phyloP scores from a whole-genome alignment of 1,140 invertebrate species.

The Tenebrio molitor region DNA sequence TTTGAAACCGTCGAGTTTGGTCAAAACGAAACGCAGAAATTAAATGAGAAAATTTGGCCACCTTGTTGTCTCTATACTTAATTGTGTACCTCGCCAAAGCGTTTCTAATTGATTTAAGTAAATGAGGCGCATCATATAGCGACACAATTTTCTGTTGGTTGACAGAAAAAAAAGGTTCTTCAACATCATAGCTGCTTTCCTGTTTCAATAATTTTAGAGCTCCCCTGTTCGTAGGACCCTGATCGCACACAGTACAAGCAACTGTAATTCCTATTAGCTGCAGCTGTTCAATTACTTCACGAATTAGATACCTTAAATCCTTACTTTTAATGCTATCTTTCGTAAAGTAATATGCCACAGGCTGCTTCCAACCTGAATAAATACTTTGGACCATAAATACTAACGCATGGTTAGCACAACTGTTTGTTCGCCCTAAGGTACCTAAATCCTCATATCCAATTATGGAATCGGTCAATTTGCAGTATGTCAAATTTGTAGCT shows the following conservation, averaged over 20 bases:
- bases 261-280: background rate
- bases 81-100: too few relatives aligned
- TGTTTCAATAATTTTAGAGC: background rate
- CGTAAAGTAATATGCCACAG: slow-evolving; percentile 56
- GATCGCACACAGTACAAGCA: slow-evolving; percentile 7
- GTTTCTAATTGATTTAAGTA: too few relatives aligned
- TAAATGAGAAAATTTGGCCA: too few relatives aligned
- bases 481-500: slow-evolving; percentile 57
- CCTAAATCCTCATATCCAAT: slow-evolving; percentile 58
- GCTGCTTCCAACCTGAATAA: slow-evolving; percentile 59
- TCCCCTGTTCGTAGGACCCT: background rate
- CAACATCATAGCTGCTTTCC: background rate
- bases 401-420: slow-evolving; percentile 61
- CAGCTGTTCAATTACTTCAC: background rate
- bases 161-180: too few relatives aligned
- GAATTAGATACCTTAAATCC: background rate
- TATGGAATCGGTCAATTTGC: slow-evolving; percentile 54
- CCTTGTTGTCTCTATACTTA: too few relatives aligned
- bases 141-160: too few relatives aligned
- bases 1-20: background rate
- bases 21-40: background rate
- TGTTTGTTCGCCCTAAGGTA: slow-evolving; percentile 29
- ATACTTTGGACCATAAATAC: slow-evolving; percentile 62
- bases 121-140: too few relatives aligned
- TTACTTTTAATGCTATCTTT: slow-evolving; percentile 39